A percentile compares a stretch with the other conserved stretches of the same genome.
Conservation (phyloP, 2,888 invertebrate genomes). For the Epistrophe grossulariae region DNA sequence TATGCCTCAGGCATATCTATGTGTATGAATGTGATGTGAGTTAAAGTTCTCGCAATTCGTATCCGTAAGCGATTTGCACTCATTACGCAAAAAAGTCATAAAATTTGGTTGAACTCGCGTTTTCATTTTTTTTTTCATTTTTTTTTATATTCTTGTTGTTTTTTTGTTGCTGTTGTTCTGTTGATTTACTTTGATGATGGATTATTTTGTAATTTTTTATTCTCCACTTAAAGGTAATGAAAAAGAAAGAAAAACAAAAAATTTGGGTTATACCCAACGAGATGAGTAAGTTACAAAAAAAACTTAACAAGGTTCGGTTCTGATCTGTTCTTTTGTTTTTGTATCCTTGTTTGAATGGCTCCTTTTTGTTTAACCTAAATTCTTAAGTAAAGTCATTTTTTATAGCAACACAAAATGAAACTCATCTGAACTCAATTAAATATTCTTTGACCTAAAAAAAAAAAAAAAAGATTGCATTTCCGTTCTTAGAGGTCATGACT, state of each 20-base stretch:
- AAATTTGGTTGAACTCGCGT: conserved; percentile 31
- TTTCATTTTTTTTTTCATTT: conserved; percentile 2
- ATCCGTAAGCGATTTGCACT: conserved; percentile 38
- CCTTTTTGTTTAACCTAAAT: conserved; percentile 25
- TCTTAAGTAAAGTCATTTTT: conserved; percentile 15
- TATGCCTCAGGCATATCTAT: conserved; percentile 1
- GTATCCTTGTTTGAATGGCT: not conserved
- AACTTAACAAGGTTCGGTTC: not conserved
- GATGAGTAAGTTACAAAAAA: not conserved
- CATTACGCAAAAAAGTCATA: conserved; percentile 44
- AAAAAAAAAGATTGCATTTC: conserved; percentile 22
- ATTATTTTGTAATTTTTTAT: conserved; percentile 15
- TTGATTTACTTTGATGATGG: not conserved
- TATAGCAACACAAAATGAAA: not conserved
- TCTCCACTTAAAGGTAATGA: not conserved
- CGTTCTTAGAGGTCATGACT: conserved; percentile 50
- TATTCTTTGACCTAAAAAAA: not conserved
- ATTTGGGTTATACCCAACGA: conserved; percentile 5
- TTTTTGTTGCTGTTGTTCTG: not conserved
- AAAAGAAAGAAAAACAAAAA: not conserved
- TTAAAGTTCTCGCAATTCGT: conserved; percentile 19
- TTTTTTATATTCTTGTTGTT: not conserved
- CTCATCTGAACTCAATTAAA: conserved; percentile 6
- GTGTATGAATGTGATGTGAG: conserved; percentile 12
- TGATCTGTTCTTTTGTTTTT: not conserved